These are phyloP conservation scores for Clarias pachynema DNA, from an alignment of 2,797 vertebrate species.

Conservation along the genomic window DNA sequence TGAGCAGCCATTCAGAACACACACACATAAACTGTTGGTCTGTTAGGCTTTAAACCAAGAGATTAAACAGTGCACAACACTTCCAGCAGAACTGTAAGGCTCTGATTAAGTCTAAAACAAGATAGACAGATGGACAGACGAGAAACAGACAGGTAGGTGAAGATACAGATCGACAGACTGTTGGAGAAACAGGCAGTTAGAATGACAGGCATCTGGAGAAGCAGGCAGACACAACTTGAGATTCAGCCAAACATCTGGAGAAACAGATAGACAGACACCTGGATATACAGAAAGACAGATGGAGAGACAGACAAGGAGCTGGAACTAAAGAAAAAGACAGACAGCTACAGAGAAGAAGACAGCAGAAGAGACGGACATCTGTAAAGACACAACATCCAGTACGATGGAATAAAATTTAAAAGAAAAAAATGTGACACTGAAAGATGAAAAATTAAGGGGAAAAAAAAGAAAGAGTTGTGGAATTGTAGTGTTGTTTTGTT, in stretches of 20 bases:
- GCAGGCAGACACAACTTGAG: not conserved
- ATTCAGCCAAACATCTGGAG: slow-evolving; percentile 14
- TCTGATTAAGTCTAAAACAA: slow-evolving; percentile 6
- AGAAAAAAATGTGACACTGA: not conserved
- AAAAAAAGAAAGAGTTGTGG: not conserved
- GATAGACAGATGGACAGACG: slow-evolving; percentile 1
- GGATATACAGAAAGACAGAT: slow-evolving; percentile 26
- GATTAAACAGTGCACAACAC: not conserved
- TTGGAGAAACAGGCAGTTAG: not conserved
- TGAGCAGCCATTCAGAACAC: not conserved
- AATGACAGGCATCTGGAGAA: slow-evolving; percentile 24
- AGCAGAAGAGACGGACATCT: not conserved
- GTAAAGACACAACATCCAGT: not conserved
- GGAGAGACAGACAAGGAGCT: not conserved
- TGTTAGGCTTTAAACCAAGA: not conserved
- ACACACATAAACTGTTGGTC: not conserved
- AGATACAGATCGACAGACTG: not conserved
- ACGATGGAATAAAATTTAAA: not conserved
- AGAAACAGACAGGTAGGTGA: slow-evolving; percentile 17
- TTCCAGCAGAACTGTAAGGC: slow-evolving; percentile 1
- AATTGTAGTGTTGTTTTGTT: not conserved
- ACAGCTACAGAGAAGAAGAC: not conserved
- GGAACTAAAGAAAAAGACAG: slow-evolving; percentile 7
- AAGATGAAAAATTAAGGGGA: not conserved
- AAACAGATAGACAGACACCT: slow-evolving; percentile 21